Percentiles rank a stretch among this genome's conserved stretches.
phyloP scores from a whole-genome alignment of 2,888 invertebrate species.

The Carpatolechia fugitivella region DNA sequence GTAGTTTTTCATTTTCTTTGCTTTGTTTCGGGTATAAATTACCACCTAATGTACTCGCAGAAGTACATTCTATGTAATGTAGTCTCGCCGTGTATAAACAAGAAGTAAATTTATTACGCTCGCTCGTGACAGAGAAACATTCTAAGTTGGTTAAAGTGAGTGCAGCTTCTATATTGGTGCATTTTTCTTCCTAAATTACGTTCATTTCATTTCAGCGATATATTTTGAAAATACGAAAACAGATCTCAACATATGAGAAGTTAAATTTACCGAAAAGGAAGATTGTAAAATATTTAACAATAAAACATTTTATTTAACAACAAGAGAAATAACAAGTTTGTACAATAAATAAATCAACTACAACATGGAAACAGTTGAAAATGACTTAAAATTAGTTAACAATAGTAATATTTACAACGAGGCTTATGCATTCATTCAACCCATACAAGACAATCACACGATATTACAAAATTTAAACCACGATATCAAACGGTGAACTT shows the following conservation, averaged over 20 bases:
- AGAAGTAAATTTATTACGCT: neutral
- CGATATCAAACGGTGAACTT: too few relatives aligned
- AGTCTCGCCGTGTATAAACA: neutral
- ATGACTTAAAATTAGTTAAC: constrained; percentile 76
- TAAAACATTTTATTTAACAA: constrained; percentile 31
- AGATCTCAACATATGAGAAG: too few relatives aligned
- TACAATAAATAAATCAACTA: constrained; percentile 79
- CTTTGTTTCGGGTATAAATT: constrained; percentile 3
- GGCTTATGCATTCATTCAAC: constrained; percentile 37
- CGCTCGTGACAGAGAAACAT: neutral
- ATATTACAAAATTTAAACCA: neutral
- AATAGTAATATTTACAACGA: constrained; percentile 48
- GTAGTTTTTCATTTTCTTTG: constrained; percentile 2
- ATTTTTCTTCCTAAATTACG: neutral
- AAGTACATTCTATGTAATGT: constrained; percentile 22
- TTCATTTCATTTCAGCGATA: too few relatives aligned
- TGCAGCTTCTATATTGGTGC: neutral
- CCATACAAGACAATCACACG: constrained; percentile 17
- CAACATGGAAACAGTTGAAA: constrained; percentile 77
- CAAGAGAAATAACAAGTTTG: constrained; percentile 34
- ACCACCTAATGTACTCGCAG: constrained; percentile 10
- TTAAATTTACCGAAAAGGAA: too few relatives aligned
- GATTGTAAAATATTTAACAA: too few relatives aligned
- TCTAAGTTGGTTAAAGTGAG: neutral
- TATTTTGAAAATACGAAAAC: too few relatives aligned